Evolutionary conservation across 2,797 vertebrate species (phyloP).

Genomic region (Telmatherina bonti): DNA sequence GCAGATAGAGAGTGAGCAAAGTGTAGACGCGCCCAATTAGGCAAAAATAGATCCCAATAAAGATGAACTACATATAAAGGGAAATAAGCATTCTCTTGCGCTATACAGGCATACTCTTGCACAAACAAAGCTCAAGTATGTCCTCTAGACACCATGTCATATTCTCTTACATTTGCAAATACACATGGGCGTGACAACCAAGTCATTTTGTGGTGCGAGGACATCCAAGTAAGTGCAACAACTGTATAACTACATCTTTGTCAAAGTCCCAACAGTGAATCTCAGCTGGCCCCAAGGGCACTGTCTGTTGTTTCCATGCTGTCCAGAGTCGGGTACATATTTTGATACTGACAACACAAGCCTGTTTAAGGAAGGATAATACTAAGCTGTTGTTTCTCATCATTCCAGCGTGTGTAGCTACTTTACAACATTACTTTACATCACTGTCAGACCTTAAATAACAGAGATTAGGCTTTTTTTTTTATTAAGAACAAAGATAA

Average conservation of each 20-base stretch:
- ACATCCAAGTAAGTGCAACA: constrained; percentile 20
- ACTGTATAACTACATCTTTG: constrained; percentile 29
- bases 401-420: neutral
- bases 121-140: constrained; percentile 48
- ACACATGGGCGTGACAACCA: constrained; percentile 31
- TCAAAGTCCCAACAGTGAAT: constrained; percentile 22
- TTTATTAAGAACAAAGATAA: no score
- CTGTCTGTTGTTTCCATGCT: constrained; percentile 39
- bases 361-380: neutral
- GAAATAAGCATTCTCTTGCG: constrained; percentile 41
- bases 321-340: constrained; percentile 16
- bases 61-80: constrained; percentile 64
- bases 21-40: constrained; percentile 69
- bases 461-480: no score
- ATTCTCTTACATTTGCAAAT: constrained; percentile 31
- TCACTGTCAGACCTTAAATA: neutral
- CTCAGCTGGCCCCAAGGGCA: constrained; percentile 17
- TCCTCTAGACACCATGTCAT: constrained; percentile 27
- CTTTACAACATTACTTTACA: neutral
- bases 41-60: constrained; percentile 68
- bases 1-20: constrained; percentile 58
- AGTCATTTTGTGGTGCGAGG: constrained; percentile 38
- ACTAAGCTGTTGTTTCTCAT: neutral
- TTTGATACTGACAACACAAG: constrained; percentile 6
- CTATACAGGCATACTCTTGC: constrained; percentile 20